A percentile compares a stretch with the other conserved stretches of the same genome.
These are phyloP conservation scores for Laterallus jamaicensis DNA, from an alignment of 2,113 vertebrate species.

Conservation along the genomic window DNA sequence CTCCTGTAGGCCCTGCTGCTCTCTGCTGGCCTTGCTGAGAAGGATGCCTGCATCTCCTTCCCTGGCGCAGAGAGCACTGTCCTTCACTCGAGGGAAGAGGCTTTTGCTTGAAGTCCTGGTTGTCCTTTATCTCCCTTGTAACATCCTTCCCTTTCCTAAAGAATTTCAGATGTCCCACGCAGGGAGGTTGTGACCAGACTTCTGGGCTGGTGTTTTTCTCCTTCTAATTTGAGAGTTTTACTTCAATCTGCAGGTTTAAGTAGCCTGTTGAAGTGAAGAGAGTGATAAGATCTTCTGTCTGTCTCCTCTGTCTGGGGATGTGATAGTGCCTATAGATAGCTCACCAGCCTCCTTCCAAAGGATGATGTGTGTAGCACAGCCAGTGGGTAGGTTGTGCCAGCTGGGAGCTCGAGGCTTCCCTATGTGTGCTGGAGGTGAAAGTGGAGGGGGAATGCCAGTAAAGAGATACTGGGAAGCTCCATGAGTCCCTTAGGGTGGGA, in stretches of 20 bases:
- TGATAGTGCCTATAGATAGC: neutral
- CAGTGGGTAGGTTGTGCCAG: neutral
- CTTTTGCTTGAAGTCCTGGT: neutral
- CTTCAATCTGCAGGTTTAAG: neutral
- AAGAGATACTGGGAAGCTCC: neutral
- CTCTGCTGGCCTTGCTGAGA: conserved; percentile 41
- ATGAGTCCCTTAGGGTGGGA: neutral
- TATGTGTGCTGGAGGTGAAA: neutral
- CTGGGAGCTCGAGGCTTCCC: neutral
- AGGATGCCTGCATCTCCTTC: neutral
- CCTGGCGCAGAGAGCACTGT: fast-evolving
- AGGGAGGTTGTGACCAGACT: neutral
- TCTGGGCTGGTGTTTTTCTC: neutral
- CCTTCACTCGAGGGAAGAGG: neutral
- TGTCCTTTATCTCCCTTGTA: neutral
- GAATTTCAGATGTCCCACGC: neutral
- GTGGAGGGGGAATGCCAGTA: neutral
- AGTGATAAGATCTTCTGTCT: neutral
- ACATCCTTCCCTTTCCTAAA: neutral
- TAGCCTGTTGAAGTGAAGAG: neutral
- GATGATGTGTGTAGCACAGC: neutral
- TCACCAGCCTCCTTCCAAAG: neutral
- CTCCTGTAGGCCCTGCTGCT: conserved; percentile 41
- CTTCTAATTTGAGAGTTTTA: neutral
- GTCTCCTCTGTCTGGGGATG: neutral